phyloP scores from a whole-genome alignment of 2,888 invertebrate genomes.

The Callinectes sapidus region DNA sequence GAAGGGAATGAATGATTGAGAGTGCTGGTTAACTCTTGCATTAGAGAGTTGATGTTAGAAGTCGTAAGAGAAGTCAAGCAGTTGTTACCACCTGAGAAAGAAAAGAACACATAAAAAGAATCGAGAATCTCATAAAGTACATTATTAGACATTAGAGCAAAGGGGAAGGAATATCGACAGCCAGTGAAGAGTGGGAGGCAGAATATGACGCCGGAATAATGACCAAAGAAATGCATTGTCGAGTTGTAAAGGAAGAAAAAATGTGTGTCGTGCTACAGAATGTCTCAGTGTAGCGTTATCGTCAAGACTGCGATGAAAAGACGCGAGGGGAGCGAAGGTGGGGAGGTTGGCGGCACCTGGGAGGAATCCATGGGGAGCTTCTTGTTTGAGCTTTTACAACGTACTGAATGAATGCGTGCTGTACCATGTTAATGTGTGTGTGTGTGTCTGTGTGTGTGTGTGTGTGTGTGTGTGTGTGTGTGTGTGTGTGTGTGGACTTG shows the following conservation, averaged over 20 bases:
- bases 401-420: conserved; percentile 13
- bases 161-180: background rate
- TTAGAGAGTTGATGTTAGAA: too few species aligned
- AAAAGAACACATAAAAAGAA: too few species aligned
- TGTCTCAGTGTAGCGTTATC: background rate
- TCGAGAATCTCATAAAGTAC: too few species aligned
- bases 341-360: background rate
- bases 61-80: too few species aligned
- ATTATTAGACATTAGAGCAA: too few species aligned
- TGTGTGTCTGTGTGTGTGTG: conserved; percentile 18
- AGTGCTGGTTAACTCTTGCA: too few species aligned
- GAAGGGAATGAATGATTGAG: too few species aligned
- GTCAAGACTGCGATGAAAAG: background rate
- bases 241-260: background rate
- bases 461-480: conserved; percentile 23
- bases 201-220: background rate
- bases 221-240: background rate
- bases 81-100: too few species aligned
- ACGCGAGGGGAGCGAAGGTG: background rate
- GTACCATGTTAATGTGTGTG: background rate
- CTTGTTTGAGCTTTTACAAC: background rate
- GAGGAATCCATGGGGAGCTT: background rate
- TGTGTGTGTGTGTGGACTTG: background rate
- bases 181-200: background rate
- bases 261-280: background rate